These are phyloP conservation scores for Eurytoma californica DNA, from an alignment of 2,888 invertebrate species.

Conservation along the genomic window DNA sequence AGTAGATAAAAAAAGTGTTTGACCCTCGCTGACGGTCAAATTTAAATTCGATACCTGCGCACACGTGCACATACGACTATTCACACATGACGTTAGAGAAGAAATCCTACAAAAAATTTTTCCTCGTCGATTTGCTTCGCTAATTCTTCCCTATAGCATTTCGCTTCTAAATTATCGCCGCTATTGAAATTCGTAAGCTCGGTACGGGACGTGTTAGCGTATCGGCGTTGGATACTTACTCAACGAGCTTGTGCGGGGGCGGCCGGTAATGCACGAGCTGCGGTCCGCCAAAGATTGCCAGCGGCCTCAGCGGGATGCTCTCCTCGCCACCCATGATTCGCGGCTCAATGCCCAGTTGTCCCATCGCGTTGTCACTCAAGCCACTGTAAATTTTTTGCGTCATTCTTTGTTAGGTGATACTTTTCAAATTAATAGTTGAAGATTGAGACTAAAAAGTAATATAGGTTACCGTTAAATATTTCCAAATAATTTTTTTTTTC, in stretches of 20 bases:
- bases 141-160: no score
- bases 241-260: slow-evolving; percentile 82
- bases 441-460: no score
- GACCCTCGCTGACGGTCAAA: not conserved
- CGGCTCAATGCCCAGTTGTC: slow-evolving; percentile 68
- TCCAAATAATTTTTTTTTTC: not conserved
- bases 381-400: slow-evolving; percentile 61
- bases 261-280: slow-evolving; percentile 68
- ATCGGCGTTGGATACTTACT: slow-evolving; percentile 78
- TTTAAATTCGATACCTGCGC: no score
- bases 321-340: slow-evolving; percentile 77
- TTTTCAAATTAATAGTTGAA: no score
- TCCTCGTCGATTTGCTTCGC: no score
- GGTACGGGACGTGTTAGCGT: not conserved
- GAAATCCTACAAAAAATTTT: no score
- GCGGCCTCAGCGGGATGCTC: slow-evolving; percentile 86
- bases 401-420: no score
- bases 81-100: no score
- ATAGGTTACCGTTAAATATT: no score
- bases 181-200: not conserved
- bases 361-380: slow-evolving; percentile 70
- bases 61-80: no score
- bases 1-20: not conserved
- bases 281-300: slow-evolving; percentile 78
- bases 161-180: not conserved